A percentile compares a stretch with the other conserved stretches of the same genome.
Conservation (phyloP, 2,797 vertebrate genomes). For the Hydrophis major region DNA sequence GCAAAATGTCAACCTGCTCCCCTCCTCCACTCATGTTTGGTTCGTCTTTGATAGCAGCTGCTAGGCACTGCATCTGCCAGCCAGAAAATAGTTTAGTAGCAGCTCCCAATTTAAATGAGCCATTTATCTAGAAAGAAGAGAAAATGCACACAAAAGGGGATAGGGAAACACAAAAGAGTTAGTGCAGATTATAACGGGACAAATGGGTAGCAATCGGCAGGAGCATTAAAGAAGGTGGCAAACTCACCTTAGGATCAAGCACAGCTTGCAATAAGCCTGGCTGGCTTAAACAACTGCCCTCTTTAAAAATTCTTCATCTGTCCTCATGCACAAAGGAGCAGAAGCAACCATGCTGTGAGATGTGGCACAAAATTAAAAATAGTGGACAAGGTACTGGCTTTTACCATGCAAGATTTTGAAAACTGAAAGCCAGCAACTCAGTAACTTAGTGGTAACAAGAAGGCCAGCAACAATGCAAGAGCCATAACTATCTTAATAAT, state of each 20-base stretch:
- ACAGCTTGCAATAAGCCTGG: slow-evolving; percentile 10
- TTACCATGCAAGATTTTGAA: slow-evolving; percentile 33
- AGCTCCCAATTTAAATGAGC: slow-evolving; percentile 91
- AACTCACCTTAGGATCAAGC: slow-evolving; percentile 34
- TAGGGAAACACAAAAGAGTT: slow-evolving; percentile 44
- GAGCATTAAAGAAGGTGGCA: slow-evolving; percentile 19
- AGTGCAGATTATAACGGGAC: slow-evolving; percentile 18
- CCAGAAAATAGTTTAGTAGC: slow-evolving; percentile 88
- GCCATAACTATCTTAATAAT: background rate
- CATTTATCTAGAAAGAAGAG: slow-evolving; percentile 86
- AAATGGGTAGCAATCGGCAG: background rate
- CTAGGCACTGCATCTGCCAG: slow-evolving; percentile 98
- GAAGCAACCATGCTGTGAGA: slow-evolving; percentile 34
- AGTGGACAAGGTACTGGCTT: background rate
- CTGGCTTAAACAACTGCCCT: slow-evolving; percentile 9
- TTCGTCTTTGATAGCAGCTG: slow-evolving; percentile 91
- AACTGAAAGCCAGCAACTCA: slow-evolving; percentile 37
- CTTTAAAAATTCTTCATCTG: slow-evolving; percentile 34
- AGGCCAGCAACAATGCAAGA: background rate
- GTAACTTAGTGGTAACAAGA: background rate
- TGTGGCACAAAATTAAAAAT: slow-evolving; percentile 45
- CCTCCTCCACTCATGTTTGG: slow-evolving; percentile 97
- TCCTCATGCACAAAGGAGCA: slow-evolving; percentile 28
- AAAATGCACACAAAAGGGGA: background rate
- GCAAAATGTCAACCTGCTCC: slow-evolving; percentile 96